These are phyloP conservation scores for Endomychus coccineus DNA, from an alignment of 2,888 invertebrate genomes.

Conservation along the genomic window DNA sequence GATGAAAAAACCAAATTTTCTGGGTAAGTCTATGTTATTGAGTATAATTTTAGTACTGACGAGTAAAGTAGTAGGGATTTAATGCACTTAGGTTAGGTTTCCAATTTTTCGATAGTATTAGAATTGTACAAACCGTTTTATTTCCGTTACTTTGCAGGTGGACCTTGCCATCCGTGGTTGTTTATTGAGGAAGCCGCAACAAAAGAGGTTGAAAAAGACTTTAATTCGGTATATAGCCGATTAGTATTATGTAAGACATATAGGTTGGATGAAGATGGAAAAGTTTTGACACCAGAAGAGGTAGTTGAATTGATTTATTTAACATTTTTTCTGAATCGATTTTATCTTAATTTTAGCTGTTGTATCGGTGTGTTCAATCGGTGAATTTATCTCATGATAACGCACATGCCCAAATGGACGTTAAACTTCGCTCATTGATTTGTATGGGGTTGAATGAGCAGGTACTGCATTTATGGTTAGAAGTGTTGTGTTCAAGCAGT, in stretches of 20 bases:
- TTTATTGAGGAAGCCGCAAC: conserved; percentile 97
- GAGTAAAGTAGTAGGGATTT: too few species aligned
- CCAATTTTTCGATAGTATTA: too few species aligned
- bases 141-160: conserved; percentile 59
- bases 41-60: too few species aligned
- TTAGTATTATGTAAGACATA: conserved; percentile 97
- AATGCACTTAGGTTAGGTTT: too few species aligned
- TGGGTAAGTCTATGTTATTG: conserved; percentile 46
- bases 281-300: conserved; percentile 97
- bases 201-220: conserved; percentile 94
- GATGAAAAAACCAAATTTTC: conserved; percentile 82
- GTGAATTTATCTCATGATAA: conserved; percentile 94
- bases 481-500: conserved; percentile 90
- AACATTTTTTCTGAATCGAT: conserved; percentile 1
- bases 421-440: conserved; percentile 89
- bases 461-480: conserved; percentile 96
- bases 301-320: conserved; percentile 42
- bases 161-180: conserved; percentile 96
- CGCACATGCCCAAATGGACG: conserved; percentile 97
- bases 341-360: conserved; percentile 47
- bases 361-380: conserved; percentile 91
- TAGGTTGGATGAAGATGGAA: conserved; percentile 96
- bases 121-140: too few species aligned
- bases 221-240: conserved; percentile 95
- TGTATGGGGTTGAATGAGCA: conserved; percentile 97